phyloP scores from a whole-genome alignment of 2,113 vertebrate species.

The Mesocricetus auratus region DNA sequence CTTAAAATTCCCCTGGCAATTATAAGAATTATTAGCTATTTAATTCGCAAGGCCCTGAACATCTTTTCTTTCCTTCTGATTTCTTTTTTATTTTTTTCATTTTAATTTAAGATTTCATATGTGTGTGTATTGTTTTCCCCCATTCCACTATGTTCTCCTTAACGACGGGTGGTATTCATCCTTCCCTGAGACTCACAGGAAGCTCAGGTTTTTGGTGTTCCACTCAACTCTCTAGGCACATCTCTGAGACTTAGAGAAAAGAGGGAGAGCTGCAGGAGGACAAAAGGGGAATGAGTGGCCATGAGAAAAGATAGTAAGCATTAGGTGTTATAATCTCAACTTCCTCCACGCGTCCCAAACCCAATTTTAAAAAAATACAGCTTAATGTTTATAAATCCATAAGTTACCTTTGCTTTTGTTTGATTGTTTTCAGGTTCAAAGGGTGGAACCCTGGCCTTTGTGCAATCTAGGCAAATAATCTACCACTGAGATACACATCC shows the following conservation, averaged over 20 bases:
- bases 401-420: neutral
- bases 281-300: neutral
- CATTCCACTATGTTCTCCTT: neutral
- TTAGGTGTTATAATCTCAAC: neutral
- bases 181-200: neutral
- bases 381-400: neutral
- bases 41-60: constrained; percentile 32
- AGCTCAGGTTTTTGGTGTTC: neutral
- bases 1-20: constrained; percentile 60
- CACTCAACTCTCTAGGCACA: neutral
- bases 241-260: neutral
- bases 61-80: constrained; percentile 57
- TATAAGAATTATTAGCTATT: constrained; percentile 57
- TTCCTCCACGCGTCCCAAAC: neutral
- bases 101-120: constrained; percentile 28
- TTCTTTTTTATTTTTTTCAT: constrained; percentile 42
- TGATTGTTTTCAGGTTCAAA: neutral
- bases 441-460: neutral
- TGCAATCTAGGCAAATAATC: neutral
- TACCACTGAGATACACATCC: neutral
- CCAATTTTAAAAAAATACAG: neutral
- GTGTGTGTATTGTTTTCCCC: constrained; percentile 29
- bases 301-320: neutral
- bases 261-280: fast-evolving
- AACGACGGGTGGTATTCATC: constrained; percentile 5